A percentile compares a stretch with the other conserved stretches of the same genome.
These are phyloP conservation scores for Menidia beryllina DNA, from an alignment of 2,113 vertebrate species.

Conservation along the genomic window DNA sequence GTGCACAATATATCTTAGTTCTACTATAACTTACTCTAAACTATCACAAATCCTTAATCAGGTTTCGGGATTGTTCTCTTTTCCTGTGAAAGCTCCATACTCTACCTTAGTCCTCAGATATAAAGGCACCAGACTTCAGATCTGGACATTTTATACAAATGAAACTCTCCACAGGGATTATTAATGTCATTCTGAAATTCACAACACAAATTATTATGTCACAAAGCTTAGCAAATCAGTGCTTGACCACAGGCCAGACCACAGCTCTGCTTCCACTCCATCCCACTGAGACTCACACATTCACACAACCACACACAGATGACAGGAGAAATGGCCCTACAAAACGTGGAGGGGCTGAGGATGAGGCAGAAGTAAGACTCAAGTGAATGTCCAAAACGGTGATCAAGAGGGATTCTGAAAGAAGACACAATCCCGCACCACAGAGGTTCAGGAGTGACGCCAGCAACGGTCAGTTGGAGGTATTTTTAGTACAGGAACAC, in stretches of 20 bases:
- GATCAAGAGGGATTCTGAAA: constrained; percentile 26
- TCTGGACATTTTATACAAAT: constrained; percentile 45
- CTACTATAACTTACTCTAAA: too few species aligned
- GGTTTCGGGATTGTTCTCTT: constrained; percentile 12
- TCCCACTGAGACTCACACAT: constrained; percentile 25
- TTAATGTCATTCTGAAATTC: constrained; percentile 43
- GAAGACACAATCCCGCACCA: constrained; percentile 33
- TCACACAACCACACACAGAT: constrained; percentile 8
- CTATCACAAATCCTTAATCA: too few species aligned
- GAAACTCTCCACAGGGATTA: constrained; percentile 26
- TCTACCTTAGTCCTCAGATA: constrained; percentile 5
- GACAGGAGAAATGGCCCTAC: constrained; percentile 11
- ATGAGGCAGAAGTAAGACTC: neutral
- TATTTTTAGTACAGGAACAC: constrained; percentile 74
- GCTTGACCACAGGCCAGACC: constrained; percentile 58
- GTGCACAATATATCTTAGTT: too few species aligned
- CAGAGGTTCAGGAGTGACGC: neutral
- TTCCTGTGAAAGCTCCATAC: constrained; percentile 27
- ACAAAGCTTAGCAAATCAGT: constrained; percentile 33
- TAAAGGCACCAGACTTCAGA: constrained; percentile 6
- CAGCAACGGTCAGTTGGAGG: constrained; percentile 38
- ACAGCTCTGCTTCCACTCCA: constrained; percentile 50
- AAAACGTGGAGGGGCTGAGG: neutral
- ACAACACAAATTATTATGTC: constrained; percentile 57
- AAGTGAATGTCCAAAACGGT: constrained; percentile 34